These are phyloP conservation scores for Mungos mungo DNA, from an alignment of 2,113 vertebrate species.

Conservation along the genomic window DNA sequence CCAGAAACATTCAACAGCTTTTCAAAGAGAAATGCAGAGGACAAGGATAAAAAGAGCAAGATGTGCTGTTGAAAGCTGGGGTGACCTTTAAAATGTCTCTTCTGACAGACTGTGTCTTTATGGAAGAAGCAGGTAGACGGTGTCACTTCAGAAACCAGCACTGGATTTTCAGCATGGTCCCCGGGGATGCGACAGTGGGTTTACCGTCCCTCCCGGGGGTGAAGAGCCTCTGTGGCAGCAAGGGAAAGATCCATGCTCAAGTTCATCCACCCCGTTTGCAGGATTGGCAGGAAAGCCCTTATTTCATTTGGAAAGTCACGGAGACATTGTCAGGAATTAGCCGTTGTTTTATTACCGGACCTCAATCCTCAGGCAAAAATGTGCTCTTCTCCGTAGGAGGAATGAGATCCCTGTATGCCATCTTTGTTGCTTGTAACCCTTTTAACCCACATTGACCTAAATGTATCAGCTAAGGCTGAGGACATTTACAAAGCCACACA, in stretches of 20 bases:
- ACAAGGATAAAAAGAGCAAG: slow-evolving; percentile 41
- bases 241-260: neutral
- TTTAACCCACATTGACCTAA: neutral
- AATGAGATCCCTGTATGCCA: neutral
- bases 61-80: neutral
- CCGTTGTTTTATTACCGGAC: neutral
- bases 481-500: neutral
- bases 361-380: neutral
- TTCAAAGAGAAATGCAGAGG: slow-evolving; percentile 52
- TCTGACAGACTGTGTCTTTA: neutral
- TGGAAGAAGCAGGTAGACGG: neutral
- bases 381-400: neutral
- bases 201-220: neutral
- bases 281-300: neutral
- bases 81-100: neutral
- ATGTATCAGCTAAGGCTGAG: neutral
- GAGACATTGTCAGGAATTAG: neutral
- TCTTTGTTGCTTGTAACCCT: neutral
- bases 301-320: neutral
- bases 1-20: slow-evolving; percentile 49
- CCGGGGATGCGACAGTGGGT: no score
- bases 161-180: neutral
- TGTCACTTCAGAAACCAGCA: neutral
- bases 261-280: neutral
- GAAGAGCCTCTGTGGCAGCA: neutral